Percentiles rank a stretch among this genome's conserved stretches.
Conservation (phyloP, 2,113 vertebrate species). For the Benitochromis conjunctus region DNA sequence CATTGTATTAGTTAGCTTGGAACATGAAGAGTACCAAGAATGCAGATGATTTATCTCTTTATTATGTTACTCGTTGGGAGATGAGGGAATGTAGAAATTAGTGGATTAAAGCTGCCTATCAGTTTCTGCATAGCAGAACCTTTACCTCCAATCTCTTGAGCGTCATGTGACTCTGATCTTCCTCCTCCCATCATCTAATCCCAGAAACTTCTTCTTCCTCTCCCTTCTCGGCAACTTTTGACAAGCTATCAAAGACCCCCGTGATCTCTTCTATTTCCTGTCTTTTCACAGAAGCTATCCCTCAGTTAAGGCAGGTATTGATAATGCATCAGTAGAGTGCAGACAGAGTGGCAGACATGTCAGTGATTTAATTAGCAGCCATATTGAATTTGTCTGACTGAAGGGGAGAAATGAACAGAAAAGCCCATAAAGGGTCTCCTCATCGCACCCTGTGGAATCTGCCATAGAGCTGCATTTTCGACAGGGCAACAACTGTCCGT, state of each 20-base stretch:
- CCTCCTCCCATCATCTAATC: not conserved
- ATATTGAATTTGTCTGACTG: constrained; percentile 39
- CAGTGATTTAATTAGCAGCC: constrained; percentile 26
- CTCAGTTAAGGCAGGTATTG: constrained; percentile 20
- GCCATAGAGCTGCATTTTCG: not conserved
- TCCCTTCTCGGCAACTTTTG: not conserved
- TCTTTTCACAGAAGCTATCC: not conserved
- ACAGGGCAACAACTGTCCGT: not conserved
- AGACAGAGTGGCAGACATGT: constrained; percentile 12
- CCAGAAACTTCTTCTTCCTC: not conserved
- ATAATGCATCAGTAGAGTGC: not conserved
- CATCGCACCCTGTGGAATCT: not conserved
- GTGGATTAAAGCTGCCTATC: not conserved
- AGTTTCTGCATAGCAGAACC: not conserved
- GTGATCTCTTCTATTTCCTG: not conserved
- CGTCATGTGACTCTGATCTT: constrained; percentile 23
- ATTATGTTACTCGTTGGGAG: not conserved
- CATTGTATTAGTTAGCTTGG: too few species aligned
- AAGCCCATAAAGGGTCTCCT: not conserved
- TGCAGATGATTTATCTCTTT: not conserved
- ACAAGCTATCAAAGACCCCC: not conserved
- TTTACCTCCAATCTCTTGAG: not conserved
- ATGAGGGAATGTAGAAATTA: not conserved
- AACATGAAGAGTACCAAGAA: not conserved
- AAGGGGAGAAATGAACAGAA: not conserved